phyloP scores from a whole-genome alignment of 1,140 invertebrate species.

The Maniola jurtina region DNA sequence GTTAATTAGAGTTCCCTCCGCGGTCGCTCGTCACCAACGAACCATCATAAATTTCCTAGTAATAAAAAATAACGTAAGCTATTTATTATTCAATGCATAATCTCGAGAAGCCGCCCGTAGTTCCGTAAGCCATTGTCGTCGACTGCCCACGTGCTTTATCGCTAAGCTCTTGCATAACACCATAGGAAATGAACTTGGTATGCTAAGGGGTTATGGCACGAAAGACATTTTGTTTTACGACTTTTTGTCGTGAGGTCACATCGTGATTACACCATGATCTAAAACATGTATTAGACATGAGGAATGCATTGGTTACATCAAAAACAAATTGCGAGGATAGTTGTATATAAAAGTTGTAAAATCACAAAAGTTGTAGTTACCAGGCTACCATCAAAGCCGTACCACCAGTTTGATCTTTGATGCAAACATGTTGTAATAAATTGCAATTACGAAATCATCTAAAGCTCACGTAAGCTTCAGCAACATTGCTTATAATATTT shows the following conservation, averaged over 20 bases:
- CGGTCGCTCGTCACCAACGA: background rate
- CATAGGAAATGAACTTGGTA: constrained; percentile 7
- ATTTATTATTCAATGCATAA: constrained; percentile 8
- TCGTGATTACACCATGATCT: too few species aligned
- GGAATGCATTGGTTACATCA: too few species aligned
- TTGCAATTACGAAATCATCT: too few species aligned
- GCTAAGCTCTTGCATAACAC: constrained; percentile 4
- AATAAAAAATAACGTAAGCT: background rate
- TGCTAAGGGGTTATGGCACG: background rate
- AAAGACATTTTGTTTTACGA: background rate
- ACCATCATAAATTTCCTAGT: background rate
- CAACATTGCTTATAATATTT: too few species aligned
- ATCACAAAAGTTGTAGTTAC: too few species aligned
- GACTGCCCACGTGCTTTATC: constrained; percentile 1
- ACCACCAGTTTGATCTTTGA: too few species aligned
- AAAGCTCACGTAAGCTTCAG: too few species aligned
- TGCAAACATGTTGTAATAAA: too few species aligned
- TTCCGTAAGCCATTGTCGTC: constrained; percentile 6
- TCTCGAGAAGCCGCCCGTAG: background rate
- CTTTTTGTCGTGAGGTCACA: background rate
- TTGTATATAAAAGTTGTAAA: too few species aligned
- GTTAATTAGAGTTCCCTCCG: background rate
- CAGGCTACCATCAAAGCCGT: too few species aligned
- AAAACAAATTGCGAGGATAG: too few species aligned
- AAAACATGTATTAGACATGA: too few species aligned